These are phyloP conservation scores for Phoebastria nigripes DNA, from an alignment of 2,797 vertebrate species.

Conservation along the genomic window DNA sequence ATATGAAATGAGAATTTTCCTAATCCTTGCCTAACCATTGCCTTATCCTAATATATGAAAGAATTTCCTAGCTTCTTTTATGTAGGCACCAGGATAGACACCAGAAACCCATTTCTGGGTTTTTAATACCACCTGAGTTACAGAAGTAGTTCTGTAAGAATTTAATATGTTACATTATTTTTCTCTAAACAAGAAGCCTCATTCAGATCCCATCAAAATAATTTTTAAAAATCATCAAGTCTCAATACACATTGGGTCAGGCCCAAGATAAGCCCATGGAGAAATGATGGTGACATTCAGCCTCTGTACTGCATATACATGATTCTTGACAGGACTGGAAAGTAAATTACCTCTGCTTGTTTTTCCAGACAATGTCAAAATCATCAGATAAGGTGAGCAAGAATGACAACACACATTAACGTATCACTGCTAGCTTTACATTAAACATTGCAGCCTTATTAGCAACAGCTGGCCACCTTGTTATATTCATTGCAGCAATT, in stretches of 20 bases:
- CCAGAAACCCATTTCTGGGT: not conserved
- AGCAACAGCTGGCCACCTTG: not conserved
- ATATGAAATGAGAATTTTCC: not conserved
- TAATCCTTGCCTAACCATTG: not conserved
- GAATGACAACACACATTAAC: not conserved
- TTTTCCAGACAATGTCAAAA: constrained; percentile 13
- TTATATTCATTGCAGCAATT: not conserved
- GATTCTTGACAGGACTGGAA: not conserved
- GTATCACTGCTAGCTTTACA: not conserved
- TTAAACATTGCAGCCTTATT: not conserved
- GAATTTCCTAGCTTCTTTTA: not conserved
- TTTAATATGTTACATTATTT: not conserved
- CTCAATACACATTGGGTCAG: not conserved
- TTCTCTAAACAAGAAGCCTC: not conserved
- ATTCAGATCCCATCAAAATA: not conserved
- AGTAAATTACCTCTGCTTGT: not conserved
- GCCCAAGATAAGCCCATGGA: not conserved
- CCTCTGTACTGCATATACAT: not conserved
- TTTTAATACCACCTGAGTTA: not conserved
- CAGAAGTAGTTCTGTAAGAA: not conserved
- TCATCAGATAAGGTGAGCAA: not conserved
- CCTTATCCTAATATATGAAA: not conserved
- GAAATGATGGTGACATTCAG: not conserved
- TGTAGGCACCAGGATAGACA: not conserved
- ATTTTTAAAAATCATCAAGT: not conserved